Percentiles rank a stretch among this genome's conserved stretches.
Evolutionary conservation across 2,113 vertebrate species (phyloP).

Genomic region (Cyanoderma ruficeps): DNA sequence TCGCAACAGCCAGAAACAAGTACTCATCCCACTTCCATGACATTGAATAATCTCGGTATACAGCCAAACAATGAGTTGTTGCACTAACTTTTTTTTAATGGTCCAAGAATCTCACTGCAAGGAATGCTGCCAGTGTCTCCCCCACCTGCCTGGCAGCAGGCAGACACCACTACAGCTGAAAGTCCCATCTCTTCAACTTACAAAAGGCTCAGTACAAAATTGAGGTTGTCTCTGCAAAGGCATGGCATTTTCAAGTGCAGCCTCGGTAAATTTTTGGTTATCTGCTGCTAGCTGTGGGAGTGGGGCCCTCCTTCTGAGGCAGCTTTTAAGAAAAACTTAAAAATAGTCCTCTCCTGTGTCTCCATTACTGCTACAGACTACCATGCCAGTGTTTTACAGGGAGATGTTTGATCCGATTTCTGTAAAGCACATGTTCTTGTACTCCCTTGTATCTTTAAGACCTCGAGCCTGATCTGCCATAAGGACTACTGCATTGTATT

Average conservation of each 20-base stretch:
- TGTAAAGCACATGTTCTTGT: background rate
- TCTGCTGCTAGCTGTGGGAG: background rate
- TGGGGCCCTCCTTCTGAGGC: background rate
- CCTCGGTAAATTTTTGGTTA: background rate
- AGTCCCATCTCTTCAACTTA: background rate
- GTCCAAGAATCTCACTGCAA: background rate
- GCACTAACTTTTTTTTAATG: background rate
- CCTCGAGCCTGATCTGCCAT: background rate
- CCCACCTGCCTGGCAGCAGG: background rate
- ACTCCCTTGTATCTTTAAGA: background rate
- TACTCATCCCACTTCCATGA: background rate
- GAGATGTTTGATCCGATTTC: background rate
- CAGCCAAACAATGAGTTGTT: background rate
- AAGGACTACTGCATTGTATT: background rate
- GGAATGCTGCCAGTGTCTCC: background rate
- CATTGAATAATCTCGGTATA: background rate
- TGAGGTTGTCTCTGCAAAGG: background rate
- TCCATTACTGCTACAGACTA: background rate
- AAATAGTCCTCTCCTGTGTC: background rate
- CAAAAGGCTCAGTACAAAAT: background rate
- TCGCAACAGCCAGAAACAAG: background rate
- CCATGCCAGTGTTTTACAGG: background rate
- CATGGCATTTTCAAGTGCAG: background rate
- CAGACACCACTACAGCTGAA: background rate
- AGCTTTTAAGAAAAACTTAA: background rate